Percentiles rank a stretch among this genome's conserved stretches.
Conservation (phyloP, 2,888 invertebrate genomes). For the Agriopis leucophaearia region DNA sequence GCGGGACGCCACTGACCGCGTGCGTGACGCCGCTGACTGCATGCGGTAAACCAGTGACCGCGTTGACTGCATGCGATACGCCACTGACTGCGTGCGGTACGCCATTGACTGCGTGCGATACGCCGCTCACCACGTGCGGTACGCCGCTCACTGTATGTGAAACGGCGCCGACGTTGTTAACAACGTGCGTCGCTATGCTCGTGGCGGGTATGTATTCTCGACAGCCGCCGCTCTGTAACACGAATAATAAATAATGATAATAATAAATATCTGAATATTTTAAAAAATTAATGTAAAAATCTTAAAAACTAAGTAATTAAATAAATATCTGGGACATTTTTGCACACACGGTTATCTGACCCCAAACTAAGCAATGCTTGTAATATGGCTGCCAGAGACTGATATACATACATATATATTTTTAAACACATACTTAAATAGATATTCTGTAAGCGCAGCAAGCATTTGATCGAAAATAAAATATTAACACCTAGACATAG, state of each 20-base stretch:
- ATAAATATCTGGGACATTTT: too few species aligned
- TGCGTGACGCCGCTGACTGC: slow-evolving; percentile 10
- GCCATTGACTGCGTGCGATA: slow-evolving; percentile 18
- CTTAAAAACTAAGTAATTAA: too few species aligned
- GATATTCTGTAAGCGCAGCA: too few species aligned
- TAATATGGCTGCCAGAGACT: too few species aligned
- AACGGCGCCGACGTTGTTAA: slow-evolving; percentile 62
- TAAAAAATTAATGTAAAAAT: too few species aligned
- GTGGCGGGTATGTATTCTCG: slow-evolving; percentile 71
- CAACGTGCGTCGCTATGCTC: slow-evolving; percentile 21
- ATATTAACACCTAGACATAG: too few species aligned
- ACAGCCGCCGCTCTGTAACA: slow-evolving; percentile 74
- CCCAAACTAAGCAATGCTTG: too few species aligned
- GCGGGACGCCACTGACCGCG: slow-evolving; percentile 31
- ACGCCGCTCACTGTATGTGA: slow-evolving; percentile 49
- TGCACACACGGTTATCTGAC: too few species aligned
- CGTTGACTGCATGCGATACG: slow-evolving; percentile 11
- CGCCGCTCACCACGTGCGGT: slow-evolving; percentile 47
- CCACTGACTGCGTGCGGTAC: slow-evolving; percentile 6
- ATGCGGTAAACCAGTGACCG: slow-evolving; percentile 1
- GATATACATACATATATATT: too few species aligned
- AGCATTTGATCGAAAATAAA: too few species aligned
- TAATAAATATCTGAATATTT: too few species aligned
- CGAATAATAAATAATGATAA: slow-evolving; percentile 1
- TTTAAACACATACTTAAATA: too few species aligned